Conservation (phyloP, 2,888 invertebrate genomes). For the Stegophylla sp. region DNA sequence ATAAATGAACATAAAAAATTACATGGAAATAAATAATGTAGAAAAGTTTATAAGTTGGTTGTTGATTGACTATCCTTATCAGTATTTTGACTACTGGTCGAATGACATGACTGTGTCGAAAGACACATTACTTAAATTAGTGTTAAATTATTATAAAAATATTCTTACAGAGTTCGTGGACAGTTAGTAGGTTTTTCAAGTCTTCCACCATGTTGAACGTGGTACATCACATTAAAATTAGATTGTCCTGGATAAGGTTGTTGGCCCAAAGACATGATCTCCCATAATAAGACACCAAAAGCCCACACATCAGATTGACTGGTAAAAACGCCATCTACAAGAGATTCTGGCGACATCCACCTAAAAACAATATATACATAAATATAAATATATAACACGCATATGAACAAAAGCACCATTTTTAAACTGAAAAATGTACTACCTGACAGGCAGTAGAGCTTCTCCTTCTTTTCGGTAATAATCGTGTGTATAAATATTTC, state of each 20-base stretch:
- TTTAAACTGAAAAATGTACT: conserved; percentile 27
- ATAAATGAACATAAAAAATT: too few relatives aligned
- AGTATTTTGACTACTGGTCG: too few relatives aligned
- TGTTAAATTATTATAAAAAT: too few relatives aligned
- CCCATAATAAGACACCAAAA: conserved; percentile 93
- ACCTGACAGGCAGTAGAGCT: conserved; percentile 86
- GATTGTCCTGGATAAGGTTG: conserved; percentile 95
- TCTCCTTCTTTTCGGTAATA: conserved; percentile 95
- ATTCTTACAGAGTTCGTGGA: conserved; percentile 77
- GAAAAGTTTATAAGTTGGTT: too few relatives aligned
- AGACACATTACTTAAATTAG: too few relatives aligned
- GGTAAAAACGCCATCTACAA: conserved; percentile 94
- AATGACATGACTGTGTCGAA: too few relatives aligned
- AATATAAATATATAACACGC: conserved; percentile 7
- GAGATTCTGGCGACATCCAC: conserved; percentile 98
- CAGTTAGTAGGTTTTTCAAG: conserved; percentile 84
- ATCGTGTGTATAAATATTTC: conserved; percentile 96
- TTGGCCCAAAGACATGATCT: conserved; percentile 93
- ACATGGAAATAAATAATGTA: too few relatives aligned
- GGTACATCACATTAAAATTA: conserved; percentile 89
- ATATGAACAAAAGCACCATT: not conserved
- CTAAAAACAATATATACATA: conserved; percentile 60
- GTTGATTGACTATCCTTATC: too few relatives aligned
- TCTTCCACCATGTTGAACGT: conserved; percentile 85
- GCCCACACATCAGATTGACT: conserved; percentile 98